Conservation (phyloP, 2,888 invertebrate genomes). For the Geotrupes spiniger region DNA sequence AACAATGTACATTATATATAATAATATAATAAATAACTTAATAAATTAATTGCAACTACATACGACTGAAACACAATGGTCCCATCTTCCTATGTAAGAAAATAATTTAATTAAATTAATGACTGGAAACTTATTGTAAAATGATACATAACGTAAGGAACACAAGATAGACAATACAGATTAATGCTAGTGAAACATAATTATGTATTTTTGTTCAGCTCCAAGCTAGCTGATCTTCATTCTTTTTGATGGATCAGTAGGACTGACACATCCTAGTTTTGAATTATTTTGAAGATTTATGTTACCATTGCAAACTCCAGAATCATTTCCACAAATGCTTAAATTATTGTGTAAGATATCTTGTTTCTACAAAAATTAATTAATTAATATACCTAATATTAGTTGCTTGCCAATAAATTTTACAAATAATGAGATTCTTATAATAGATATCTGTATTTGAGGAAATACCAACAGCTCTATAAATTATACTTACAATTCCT, state of each 20-base stretch:
- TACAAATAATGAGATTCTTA: no score
- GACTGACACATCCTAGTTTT: slow-evolving; percentile 46
- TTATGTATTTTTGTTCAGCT: slow-evolving; percentile 34
- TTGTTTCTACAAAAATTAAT: slow-evolving; percentile 42
- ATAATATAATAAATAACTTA: slow-evolving; percentile 12
- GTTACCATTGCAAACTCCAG: slow-evolving; percentile 38
- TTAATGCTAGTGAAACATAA: slow-evolving; percentile 35
- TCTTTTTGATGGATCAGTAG: slow-evolving; percentile 46
- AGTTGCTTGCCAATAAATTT: no score
- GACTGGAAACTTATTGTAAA: not conserved
- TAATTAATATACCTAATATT: not conserved
- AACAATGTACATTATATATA: not conserved
- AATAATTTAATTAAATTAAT: slow-evolving; percentile 15
- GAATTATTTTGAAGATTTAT: slow-evolving; percentile 27
- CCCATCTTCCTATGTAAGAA: slow-evolving; percentile 19
- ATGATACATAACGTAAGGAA: slow-evolving; percentile 3
- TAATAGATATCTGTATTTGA: no score
- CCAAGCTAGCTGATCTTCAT: slow-evolving; percentile 52
- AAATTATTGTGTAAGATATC: slow-evolving; percentile 45
- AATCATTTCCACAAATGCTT: slow-evolving; percentile 42
- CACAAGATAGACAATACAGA: slow-evolving; percentile 14
- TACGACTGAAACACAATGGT: slow-evolving; percentile 26
- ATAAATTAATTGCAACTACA: slow-evolving; percentile 19
- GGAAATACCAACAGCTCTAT: not conserved
- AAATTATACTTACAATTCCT: slow-evolving; percentile 56